Conservation (phyloP, 2,113 vertebrate genomes). For the Polypterus bichir region DNA sequence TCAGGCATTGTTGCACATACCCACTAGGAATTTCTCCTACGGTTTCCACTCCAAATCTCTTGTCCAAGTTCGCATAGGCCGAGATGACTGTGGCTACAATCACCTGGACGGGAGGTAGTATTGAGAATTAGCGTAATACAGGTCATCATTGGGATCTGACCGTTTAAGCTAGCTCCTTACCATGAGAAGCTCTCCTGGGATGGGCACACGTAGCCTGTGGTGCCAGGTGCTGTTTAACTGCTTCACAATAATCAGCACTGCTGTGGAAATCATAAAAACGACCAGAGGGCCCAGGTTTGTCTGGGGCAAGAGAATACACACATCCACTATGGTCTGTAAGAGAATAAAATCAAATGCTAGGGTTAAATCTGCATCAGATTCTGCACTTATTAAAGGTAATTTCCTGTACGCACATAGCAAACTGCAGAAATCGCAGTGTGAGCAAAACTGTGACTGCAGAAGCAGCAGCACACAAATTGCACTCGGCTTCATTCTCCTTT, state of each 20-base stretch:
- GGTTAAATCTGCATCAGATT: no score
- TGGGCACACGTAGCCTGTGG: constrained; percentile 58
- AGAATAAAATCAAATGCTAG: no score
- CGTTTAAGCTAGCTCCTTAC: constrained; percentile 33
- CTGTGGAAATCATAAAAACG: constrained; percentile 57
- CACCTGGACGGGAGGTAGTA: constrained; percentile 49
- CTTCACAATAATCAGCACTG: constrained; percentile 63
- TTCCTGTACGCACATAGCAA: no score
- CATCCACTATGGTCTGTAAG: constrained; percentile 56
- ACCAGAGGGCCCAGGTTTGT: constrained; percentile 56
- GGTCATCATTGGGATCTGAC: not conserved
- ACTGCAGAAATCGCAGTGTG: no score
- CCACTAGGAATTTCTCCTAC: constrained; percentile 74
- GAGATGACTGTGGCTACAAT: constrained; percentile 66
- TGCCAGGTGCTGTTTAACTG: constrained; percentile 57
- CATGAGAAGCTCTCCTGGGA: constrained; percentile 78
- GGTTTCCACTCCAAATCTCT: constrained; percentile 50
- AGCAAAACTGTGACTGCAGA: no score
- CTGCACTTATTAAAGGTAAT: no score
- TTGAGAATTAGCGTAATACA: not conserved
- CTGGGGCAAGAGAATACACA: constrained; percentile 53
- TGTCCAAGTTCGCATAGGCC: constrained; percentile 40
- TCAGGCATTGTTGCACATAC: constrained; percentile 54
- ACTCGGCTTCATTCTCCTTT: no score
- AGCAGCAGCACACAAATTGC: no score